phyloP scores from a whole-genome alignment of 2,888 invertebrate species.

The Stenoptilia bipunctidactyla region DNA sequence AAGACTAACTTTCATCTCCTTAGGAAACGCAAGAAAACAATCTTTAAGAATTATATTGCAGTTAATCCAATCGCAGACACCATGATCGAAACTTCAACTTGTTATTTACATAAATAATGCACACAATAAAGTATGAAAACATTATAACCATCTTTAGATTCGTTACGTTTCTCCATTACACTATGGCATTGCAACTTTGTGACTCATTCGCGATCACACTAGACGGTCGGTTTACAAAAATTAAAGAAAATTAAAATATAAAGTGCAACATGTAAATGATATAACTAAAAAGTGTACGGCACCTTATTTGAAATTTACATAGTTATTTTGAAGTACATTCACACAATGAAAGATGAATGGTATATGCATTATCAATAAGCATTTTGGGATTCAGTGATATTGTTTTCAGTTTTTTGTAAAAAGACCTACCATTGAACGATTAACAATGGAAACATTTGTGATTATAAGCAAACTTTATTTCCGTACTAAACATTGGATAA shows the following conservation, averaged over 20 bases:
- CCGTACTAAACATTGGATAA: too few relatives aligned
- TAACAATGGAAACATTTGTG: too few relatives aligned
- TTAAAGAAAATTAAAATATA: background rate
- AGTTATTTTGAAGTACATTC: too few relatives aligned
- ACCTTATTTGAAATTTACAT: too few relatives aligned
- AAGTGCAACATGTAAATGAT: background rate
- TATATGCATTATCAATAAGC: too few relatives aligned
- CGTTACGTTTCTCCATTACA: slow-evolving; percentile 24
- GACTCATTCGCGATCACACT: slow-evolving; percentile 39
- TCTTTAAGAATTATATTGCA: background rate
- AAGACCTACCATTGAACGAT: too few relatives aligned
- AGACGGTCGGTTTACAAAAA: background rate
- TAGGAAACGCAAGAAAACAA: background rate
- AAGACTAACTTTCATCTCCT: background rate
- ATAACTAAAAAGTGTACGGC: too few relatives aligned
- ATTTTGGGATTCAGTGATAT: too few relatives aligned
- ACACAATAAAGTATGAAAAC: slow-evolving; percentile 29
- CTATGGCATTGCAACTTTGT: slow-evolving; percentile 65
- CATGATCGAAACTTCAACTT: slow-evolving; percentile 23
- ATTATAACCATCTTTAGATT: background rate
- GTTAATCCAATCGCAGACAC: background rate
- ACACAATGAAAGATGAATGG: too few relatives aligned
- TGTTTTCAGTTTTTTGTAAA: too few relatives aligned
- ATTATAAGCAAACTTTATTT: too few relatives aligned
- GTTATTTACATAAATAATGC: slow-evolving; percentile 58